Conservation (phyloP, 2,888 invertebrate species). For the Amorpha juglandis region DNA sequence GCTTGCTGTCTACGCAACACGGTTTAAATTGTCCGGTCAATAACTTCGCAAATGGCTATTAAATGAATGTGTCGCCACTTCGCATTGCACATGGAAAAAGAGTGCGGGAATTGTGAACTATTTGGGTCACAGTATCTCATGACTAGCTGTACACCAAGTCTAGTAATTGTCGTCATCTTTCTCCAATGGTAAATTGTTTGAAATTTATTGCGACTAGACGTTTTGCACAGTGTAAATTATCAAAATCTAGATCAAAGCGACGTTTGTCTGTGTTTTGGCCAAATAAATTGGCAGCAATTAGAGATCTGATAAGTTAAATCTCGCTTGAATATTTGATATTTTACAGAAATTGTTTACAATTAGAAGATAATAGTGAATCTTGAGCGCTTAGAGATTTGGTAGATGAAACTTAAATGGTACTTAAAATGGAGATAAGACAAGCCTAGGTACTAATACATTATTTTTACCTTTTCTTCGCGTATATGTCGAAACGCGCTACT, state of each 20-base stretch:
- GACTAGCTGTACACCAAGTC: conserved; percentile 27
- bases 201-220: conserved; percentile 19
- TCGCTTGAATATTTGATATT: neutral
- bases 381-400: neutral
- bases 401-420: no score
- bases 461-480: no score
- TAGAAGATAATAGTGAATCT: neutral
- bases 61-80: conserved; percentile 48
- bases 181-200: conserved; percentile 17
- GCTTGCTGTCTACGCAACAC: conserved; percentile 6
- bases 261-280: neutral
- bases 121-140: conserved; percentile 60
- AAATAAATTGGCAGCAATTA: neutral
- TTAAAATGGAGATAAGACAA: no score
- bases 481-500: no score
- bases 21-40: conserved; percentile 51
- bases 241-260: conserved; percentile 6
- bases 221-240: conserved; percentile 13
- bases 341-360: conserved; percentile 1
- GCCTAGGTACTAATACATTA: no score
- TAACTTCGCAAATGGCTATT: conserved; percentile 50
- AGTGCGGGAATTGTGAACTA: conserved; percentile 53
- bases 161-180: conserved; percentile 13
- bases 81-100: conserved; percentile 49
- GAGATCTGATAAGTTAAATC: neutral